Base-by-base conservation (phyloP, 2,113 vertebrate species). In the Hucho hucho region DNA sequence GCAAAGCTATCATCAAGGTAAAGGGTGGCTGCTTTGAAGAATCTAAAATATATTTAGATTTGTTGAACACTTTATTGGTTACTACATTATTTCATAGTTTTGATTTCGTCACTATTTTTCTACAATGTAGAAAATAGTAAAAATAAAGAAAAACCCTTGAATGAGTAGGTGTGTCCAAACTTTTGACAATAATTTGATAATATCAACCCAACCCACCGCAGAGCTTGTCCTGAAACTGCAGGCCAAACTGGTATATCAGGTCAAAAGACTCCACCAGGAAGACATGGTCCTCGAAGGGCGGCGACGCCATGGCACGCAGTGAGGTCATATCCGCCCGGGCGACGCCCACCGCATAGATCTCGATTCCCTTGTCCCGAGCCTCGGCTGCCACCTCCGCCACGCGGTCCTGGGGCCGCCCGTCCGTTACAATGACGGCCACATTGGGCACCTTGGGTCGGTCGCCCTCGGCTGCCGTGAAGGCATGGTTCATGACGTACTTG, bases 191-290 rank as follows among this genome's bases (percentile, higher is more conserved):
- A 37, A 37, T 37, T 37, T 0, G 9, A 43, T 43, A 43, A 43
- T 3, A 43, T 43, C 43, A 24, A 69, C 11, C 58, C 22, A 25
- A 79, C 95, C 92, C 83, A 99, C 97, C 95, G 0, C 97, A 99
- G 68, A 99, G 93, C 80, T 96, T 97, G 84, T 95, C 94, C 88
- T 95, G 96, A 87, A 99, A 97, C 89, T 98, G 97, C 63, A 95
- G 92, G 13, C 95, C 96, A 0, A 99, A 98, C 90, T 99, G 95
- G 84, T 96, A 94, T 76, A 99, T 97, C 2, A 96, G 95, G 77
- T 99, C 96, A 0, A 99, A 99, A 69, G 95, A 95, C 88, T 99
- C 97, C 16, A 99, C 97, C 73, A 97, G 92, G 91, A 97, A 99
- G 79, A 99, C 96, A 0, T 99, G 98, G 80, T 98, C 94, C 66